Evolutionary conservation across 2,888 invertebrate species (phyloP).

Genomic region (Ectobius pallidus): DNA sequence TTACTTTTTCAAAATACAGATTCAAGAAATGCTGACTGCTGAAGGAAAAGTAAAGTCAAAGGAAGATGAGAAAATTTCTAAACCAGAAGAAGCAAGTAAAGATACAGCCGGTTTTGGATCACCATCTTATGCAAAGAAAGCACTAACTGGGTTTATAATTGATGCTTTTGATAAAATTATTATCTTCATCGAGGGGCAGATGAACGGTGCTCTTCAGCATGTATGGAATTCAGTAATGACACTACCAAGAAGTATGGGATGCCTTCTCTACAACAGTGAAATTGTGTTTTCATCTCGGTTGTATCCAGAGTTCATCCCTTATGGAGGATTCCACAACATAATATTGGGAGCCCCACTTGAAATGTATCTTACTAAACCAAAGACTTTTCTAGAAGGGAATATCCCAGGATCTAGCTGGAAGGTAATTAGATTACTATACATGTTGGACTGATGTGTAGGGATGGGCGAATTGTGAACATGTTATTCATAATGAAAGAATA

Average conservation of each 20-base stretch:
- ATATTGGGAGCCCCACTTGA: not conserved
- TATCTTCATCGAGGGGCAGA: not conserved
- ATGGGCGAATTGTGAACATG: too few species aligned
- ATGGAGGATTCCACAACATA: not conserved
- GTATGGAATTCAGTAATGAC: not conserved
- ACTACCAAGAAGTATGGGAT: not conserved
- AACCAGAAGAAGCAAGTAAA: too few species aligned
- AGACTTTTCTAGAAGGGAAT: not conserved
- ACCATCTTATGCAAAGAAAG: not conserved
- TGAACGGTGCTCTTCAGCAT: not conserved
- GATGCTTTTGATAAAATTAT: conserved; percentile 1
- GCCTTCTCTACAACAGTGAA: not conserved
- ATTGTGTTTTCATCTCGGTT: not conserved
- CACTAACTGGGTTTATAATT: not conserved
- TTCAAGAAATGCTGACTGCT: too few species aligned
- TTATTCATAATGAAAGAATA: too few species aligned
- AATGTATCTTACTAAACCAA: not conserved
- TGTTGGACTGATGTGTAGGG: not conserved
- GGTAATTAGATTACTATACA: not conserved
- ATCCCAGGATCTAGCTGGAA: not conserved
- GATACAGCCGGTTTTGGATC: too few species aligned
- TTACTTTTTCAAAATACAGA: too few species aligned
- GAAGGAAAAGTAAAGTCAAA: too few species aligned
- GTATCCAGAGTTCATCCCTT: not conserved
- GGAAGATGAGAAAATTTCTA: too few species aligned